phyloP scores from a whole-genome alignment of 2,888 invertebrate genomes.

The Hyles lineata region DNA sequence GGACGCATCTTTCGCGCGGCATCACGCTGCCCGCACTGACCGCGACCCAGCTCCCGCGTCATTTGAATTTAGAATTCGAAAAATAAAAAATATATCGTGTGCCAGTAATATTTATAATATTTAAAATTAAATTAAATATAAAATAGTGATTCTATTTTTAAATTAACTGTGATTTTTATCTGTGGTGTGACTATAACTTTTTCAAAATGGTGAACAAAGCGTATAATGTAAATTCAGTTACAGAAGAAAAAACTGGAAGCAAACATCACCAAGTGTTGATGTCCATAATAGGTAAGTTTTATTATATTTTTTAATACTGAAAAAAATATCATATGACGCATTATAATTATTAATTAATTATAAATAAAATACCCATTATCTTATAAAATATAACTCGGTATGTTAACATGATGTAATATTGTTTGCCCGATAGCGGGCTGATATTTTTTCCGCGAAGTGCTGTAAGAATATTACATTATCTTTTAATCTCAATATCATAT shows the following conservation, averaged over 20 bases:
- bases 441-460: not conserved
- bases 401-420: conserved; percentile 5
- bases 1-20: conserved; percentile 32
- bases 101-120: not conserved
- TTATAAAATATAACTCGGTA: not conserved
- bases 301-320: not conserved
- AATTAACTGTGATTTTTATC: conserved; percentile 9
- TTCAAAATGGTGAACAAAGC: conserved; percentile 73
- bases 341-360: not conserved
- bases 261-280: conserved; percentile 76
- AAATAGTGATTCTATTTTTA: conserved; percentile 10
- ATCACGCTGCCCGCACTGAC: conserved; percentile 12
- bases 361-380: not conserved
- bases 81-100: not conserved
- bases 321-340: not conserved
- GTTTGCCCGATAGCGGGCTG: not conserved
- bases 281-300: conserved; percentile 75
- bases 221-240: conserved; percentile 62
- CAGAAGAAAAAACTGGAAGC: conserved; percentile 57
- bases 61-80: conserved; percentile 14
- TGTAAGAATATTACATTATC: not conserved
- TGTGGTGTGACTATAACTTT: conserved; percentile 22
- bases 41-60: conserved; percentile 4
- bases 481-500: conserved; percentile 1
- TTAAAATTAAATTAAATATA: not conserved